Evolutionary conservation across 1,140 invertebrate species (phyloP), one percentile per base, ranked within the genome.

Genomic region (Drosophila novamexicana): DNA sequence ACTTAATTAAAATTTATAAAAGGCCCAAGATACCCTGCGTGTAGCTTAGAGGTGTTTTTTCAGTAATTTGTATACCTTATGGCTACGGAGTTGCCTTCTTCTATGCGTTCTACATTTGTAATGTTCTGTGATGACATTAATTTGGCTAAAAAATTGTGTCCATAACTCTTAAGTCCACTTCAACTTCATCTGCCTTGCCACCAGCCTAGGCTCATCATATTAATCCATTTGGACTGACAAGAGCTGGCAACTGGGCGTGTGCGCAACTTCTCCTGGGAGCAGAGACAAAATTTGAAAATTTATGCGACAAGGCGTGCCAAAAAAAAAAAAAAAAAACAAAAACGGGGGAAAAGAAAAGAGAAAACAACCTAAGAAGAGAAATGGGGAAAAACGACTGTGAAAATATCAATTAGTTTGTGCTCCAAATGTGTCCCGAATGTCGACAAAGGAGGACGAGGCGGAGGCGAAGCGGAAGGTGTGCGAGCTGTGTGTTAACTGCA

Each of bases 401-500:
- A 69, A 56, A 80, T 86, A 88, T 80, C 83, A 88, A 88, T 89
- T 88, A 88, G 84, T 69, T 79, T 42, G 61, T 66, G 64, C 68
- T 69, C 59, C 79, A 73, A 88, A 86, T 88, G 79, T 82, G 64
- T 88, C 82, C 79, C 82, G 77, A 85, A 81, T 70, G 83, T 67
- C 62, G 63, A 29, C 22, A 29, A 5, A 37, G 16, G 9, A 12
- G 9, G n/a, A 32, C 44, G 44, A 29, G 18, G 61, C 34, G 22
- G 34, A 32, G 37, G 9, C 10, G 39, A 2, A 34, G 40, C n/a
- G 32, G 44, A 14, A 59, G 57, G 50, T 62, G 53, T 45, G 73
- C 67, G 63, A 50, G 49, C 29, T 49, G 72, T 75, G 45, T 44
- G 68, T 72, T 75, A 71, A 75, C 68, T 75, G 73, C 73, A 75